Percentiles rank a stretch among this genome's conserved stretches.
These are phyloP conservation scores for Schizopygopsis malacanthus DNA, from an alignment of 2,797 vertebrate species.

Conservation along the genomic window DNA sequence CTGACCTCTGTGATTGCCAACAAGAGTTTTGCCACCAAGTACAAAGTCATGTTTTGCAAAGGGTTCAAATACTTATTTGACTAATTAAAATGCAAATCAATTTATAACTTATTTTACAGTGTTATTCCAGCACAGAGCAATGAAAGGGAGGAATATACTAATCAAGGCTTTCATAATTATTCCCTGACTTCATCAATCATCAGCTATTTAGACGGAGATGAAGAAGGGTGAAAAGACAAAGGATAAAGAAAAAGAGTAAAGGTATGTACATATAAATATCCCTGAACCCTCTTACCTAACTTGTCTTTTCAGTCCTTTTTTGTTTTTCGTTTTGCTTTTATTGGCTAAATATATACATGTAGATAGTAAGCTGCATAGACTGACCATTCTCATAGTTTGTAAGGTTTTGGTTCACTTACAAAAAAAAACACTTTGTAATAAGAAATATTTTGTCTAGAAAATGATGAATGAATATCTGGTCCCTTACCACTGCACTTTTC, in stretches of 20 bases:
- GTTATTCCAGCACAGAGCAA: constrained; percentile 24
- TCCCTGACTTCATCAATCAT: constrained; percentile 74
- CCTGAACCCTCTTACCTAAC: background rate
- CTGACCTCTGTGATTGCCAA: too few relatives aligned
- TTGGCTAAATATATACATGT: background rate
- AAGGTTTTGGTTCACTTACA: background rate
- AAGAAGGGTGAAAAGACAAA: constrained; percentile 59
- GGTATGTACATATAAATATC: background rate
- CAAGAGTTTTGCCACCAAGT: too few relatives aligned
- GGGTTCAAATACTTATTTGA: too few relatives aligned
- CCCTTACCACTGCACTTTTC: background rate
- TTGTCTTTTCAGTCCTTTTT: background rate
- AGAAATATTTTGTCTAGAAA: background rate
- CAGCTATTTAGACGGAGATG: constrained; percentile 67
- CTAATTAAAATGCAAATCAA: too few relatives aligned
- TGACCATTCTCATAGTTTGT: background rate
- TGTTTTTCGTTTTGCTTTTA: background rate
- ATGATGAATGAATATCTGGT: constrained; percentile 15
- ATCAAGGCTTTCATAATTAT: constrained; percentile 76
- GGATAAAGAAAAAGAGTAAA: constrained; percentile 46
- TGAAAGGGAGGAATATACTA: constrained; percentile 69
- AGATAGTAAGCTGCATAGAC: background rate
- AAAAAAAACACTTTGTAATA: background rate
- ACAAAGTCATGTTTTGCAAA: too few relatives aligned
- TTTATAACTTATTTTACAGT: constrained; percentile 1